These are phyloP conservation scores for Heliothis subflexa DNA, from an alignment of 1,140 invertebrate genomes.

Conservation along the genomic window DNA sequence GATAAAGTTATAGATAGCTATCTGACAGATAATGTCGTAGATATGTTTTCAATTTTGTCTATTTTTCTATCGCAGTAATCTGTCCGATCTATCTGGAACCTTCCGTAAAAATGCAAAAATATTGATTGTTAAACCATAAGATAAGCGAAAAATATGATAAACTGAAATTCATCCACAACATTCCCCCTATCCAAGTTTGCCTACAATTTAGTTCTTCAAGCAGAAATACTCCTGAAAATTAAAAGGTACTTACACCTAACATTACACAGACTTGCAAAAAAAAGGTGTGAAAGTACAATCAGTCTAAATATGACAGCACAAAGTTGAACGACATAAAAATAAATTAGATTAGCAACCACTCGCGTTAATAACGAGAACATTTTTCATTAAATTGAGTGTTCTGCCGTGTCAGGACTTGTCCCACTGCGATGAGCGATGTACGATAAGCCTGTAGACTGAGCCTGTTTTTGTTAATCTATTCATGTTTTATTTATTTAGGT, in stretches of 20 bases:
- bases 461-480: constrained; percentile 8
- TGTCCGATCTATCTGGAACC: too few relatives aligned
- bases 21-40: too few relatives aligned
- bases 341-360: constrained; percentile 35
- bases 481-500: background rate
- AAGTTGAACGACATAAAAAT: constrained; percentile 6
- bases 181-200: too few relatives aligned
- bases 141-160: too few relatives aligned
- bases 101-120: too few relatives aligned
- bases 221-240: too few relatives aligned
- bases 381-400: constrained; percentile 30
- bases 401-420: background rate
- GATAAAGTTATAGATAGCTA: too few relatives aligned
- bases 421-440: constrained; percentile 6
- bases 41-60: too few relatives aligned
- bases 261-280: background rate
- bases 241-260: background rate
- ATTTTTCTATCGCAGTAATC: too few relatives aligned
- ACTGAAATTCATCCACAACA: too few relatives aligned
- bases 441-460: background rate
- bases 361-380: constrained; percentile 4
- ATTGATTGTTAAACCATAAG: too few relatives aligned
- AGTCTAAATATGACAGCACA: constrained; percentile 2
- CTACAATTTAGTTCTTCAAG: too few relatives aligned
- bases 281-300: background rate